Evolutionary conservation across 2,797 vertebrate genomes (phyloP).

Genomic region (Peromyscus melanophrys): DNA sequence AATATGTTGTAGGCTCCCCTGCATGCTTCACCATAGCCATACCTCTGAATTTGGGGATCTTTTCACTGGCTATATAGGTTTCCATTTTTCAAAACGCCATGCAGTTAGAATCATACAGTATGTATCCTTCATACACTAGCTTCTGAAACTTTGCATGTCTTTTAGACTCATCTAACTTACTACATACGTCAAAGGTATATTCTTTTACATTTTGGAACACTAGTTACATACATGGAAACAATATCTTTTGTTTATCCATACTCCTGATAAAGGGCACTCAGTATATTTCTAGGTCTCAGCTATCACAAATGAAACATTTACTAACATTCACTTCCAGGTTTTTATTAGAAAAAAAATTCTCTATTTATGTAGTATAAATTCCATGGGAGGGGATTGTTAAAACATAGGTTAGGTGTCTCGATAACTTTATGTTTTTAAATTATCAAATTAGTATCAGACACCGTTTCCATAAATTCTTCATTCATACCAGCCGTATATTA

Average conservation of each 20-base stretch:
- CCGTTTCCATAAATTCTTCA: not conserved
- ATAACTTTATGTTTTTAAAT: not conserved
- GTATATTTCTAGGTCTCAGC: not conserved
- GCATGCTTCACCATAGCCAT: not conserved
- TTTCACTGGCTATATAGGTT: not conserved
- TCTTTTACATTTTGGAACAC: not conserved
- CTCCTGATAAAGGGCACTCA: not conserved
- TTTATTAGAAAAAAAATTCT: not conserved
- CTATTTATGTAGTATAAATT: slow-evolving; percentile 1
- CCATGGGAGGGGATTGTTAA: not conserved
- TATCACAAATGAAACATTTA: slow-evolving; percentile 3
- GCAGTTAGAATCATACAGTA: not conserved
- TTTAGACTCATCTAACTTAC: not conserved
- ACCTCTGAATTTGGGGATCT: not conserved
- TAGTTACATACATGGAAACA: not conserved
- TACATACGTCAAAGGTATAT: not conserved
- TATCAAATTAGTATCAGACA: not conserved
- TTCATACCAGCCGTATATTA: not conserved
- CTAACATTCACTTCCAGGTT: not conserved
- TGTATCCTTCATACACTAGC: not conserved
- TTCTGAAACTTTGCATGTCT: not conserved
- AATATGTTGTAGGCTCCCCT: not conserved
- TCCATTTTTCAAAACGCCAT: not conserved
- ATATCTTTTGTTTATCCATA: not conserved
- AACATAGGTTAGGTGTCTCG: not conserved